Evolutionary conservation across 2,888 invertebrate species (phyloP).

Genomic region (Trichogramma evanescens): DNA sequence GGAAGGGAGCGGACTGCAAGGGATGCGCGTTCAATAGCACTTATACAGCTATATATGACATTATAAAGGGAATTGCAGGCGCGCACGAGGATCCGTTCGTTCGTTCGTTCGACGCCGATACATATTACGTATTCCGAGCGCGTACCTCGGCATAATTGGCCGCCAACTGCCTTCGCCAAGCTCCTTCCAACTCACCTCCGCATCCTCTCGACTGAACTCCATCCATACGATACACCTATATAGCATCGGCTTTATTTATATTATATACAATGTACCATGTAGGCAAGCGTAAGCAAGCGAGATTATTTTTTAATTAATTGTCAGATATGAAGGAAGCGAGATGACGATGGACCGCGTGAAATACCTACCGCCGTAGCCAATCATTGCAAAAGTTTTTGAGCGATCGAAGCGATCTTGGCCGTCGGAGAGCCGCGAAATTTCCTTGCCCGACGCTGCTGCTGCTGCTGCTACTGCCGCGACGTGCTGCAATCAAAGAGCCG

Average conservation of each 20-base stretch:
- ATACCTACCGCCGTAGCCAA: too few relatives aligned
- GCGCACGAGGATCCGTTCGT: too few relatives aligned
- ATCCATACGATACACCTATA: background rate
- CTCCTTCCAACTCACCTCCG: conserved; percentile 25
- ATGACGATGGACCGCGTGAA: too few relatives aligned
- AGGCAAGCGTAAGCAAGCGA: conserved; percentile 35
- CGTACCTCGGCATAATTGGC: conserved; percentile 46
- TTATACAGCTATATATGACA: too few relatives aligned
- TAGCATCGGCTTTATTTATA: too few relatives aligned
- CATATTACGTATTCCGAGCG: conserved; percentile 45
- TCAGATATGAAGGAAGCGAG: conserved; percentile 29
- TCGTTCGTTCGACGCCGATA: conserved; percentile 21
- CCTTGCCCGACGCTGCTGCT: conserved; percentile 15
- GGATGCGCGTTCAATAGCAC: too few relatives aligned
- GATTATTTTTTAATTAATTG: conserved; percentile 49
- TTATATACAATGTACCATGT: too few relatives aligned
- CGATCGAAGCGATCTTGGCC: too few relatives aligned
- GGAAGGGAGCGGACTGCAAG: too few relatives aligned
- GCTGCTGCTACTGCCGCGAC: conserved; percentile 16
- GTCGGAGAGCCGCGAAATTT: too few relatives aligned
- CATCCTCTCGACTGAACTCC: background rate
- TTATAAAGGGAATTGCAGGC: too few relatives aligned
- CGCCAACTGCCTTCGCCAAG: conserved; percentile 41
- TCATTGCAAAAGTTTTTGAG: too few relatives aligned
- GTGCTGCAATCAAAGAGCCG: conserved; percentile 6